These are phyloP conservation scores for Trypoxylon attenuatum DNA, from an alignment of 2,888 invertebrate genomes.

Conservation along the genomic window DNA sequence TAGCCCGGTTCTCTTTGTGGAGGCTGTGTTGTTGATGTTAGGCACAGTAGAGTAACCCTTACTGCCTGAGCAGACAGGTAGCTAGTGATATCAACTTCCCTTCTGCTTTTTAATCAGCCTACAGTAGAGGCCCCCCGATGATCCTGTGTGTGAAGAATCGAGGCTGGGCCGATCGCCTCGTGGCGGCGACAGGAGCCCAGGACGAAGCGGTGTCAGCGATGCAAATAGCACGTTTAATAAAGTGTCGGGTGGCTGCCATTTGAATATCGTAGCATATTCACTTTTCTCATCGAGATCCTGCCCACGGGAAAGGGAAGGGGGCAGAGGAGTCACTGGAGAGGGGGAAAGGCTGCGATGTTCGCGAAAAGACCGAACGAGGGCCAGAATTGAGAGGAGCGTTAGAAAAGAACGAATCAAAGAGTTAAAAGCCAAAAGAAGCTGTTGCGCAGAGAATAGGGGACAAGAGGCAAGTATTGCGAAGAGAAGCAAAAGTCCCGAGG, in stretches of 20 bases:
- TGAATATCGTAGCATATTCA: constrained; percentile 73
- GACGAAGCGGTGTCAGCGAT: constrained; percentile 50
- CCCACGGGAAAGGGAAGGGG: constrained; percentile 37
- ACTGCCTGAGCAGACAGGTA: too few species aligned
- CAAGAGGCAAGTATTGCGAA: too few species aligned
- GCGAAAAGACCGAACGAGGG: constrained; percentile 10
- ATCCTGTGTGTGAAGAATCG: constrained; percentile 15
- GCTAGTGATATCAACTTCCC: constrained; percentile 13
- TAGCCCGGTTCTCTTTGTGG: too few species aligned
- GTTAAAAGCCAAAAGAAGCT: too few species aligned
- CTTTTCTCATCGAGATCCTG: constrained; percentile 65
- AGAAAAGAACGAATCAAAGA: constrained; percentile 3
- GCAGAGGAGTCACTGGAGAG: constrained; percentile 12
- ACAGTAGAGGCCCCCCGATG: constrained; percentile 35
- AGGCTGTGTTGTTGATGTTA: too few species aligned
- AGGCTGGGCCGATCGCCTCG: constrained; percentile 23
- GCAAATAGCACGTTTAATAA: constrained; percentile 72
- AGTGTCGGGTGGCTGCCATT: constrained; percentile 68
- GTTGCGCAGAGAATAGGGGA: too few species aligned
- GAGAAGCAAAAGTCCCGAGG: background rate
- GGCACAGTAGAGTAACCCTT: too few species aligned
- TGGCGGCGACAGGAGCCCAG: constrained; percentile 13
- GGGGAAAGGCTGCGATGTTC: constrained; percentile 17
- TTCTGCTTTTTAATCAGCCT: constrained; percentile 52
- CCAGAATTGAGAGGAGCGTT: background rate